Percentiles rank a stretch among this genome's conserved stretches.
These are phyloP conservation scores for Pangasius krempfi DNA, from an alignment of 2,797 vertebrate genomes.

Conservation along the genomic window DNA sequence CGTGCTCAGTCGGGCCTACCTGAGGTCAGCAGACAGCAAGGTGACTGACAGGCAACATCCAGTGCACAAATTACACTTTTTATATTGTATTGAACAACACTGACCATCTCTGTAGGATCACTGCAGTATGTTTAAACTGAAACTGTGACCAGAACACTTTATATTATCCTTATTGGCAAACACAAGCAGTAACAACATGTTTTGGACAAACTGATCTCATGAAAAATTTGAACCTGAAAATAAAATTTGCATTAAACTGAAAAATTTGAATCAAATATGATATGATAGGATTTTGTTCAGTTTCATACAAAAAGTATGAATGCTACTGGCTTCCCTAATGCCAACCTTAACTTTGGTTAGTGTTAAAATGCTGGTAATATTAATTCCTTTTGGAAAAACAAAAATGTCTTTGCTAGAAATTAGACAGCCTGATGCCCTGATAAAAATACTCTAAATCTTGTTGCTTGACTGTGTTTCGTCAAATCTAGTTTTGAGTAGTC, in stretches of 20 bases:
- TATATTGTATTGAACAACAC: background rate
- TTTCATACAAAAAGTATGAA: background rate
- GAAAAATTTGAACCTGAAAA: background rate
- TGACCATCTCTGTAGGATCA: background rate
- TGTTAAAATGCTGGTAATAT: background rate
- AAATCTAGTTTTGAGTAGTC: background rate
- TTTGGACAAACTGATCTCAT: background rate
- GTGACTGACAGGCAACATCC: background rate
- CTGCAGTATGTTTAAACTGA: background rate
- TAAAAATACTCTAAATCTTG: background rate
- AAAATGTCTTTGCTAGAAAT: background rate
- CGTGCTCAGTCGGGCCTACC: background rate
- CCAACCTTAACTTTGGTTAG: background rate
- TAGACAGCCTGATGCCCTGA: background rate
- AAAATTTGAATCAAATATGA: background rate
- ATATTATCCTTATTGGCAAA: background rate
- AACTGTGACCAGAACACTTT: background rate
- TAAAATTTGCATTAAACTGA: background rate
- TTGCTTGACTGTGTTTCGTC: background rate
- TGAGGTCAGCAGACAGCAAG: background rate
- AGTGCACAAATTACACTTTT: background rate
- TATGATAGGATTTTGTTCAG: background rate
- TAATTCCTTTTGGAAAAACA: background rate
- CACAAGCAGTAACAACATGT: background rate
- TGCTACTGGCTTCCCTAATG: too few species aligned